These are phyloP conservation scores for Brachionus calyciflorus DNA, from an alignment of 1,140 invertebrate species.

Conservation along the genomic window DNA sequence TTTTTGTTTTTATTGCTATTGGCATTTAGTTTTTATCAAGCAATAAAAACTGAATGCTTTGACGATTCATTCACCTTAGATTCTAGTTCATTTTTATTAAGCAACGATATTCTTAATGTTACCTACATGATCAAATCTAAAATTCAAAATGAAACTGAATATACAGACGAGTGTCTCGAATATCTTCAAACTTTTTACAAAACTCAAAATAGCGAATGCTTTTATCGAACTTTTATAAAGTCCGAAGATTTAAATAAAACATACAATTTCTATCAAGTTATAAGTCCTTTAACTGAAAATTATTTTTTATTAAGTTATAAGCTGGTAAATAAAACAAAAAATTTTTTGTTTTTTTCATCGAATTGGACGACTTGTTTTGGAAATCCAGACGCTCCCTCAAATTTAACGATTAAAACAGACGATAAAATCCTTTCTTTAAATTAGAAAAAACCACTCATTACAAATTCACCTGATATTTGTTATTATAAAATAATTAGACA, in stretches of 20 bases:
- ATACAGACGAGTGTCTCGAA: slow-evolving; percentile 4
- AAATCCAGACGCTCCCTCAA: background rate
- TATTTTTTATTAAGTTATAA: background rate
- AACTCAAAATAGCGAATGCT: background rate
- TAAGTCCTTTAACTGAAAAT: background rate
- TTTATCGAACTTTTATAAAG: background rate
- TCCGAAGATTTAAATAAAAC: background rate
- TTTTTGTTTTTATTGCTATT: too few relatives aligned
- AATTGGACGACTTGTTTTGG: slow-evolving; percentile 17
- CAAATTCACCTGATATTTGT: background rate
- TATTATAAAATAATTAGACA: slow-evolving; percentile 22
- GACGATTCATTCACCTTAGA: background rate
- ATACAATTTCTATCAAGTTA: background rate
- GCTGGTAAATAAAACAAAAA: background rate
- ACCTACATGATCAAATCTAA: background rate
- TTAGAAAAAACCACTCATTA: background rate
- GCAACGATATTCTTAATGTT: background rate
- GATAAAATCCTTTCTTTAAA: slow-evolving; percentile 6
- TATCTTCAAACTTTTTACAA: background rate
- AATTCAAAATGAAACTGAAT: background rate
- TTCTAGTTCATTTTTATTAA: background rate
- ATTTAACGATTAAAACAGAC: background rate
- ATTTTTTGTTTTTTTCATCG: background rate
- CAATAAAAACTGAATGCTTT: background rate
- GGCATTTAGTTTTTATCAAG: background rate